Evolutionary conservation across 2,888 invertebrate genomes (phyloP).

Genomic region (Margaritifera margaritifera): DNA sequence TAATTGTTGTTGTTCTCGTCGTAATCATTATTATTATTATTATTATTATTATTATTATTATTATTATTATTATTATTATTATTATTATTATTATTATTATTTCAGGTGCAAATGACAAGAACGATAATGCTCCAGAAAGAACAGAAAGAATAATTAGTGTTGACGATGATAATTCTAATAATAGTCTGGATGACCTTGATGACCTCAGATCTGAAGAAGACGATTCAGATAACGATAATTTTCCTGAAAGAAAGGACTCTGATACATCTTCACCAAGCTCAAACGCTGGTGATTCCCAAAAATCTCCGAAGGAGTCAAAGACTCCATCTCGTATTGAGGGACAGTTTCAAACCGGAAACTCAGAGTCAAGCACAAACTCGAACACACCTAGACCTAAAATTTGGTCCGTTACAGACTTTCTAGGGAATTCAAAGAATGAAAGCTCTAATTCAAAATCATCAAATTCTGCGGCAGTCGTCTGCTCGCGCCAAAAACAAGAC

Average conservation of each 20-base stretch:
- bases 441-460: conserved; percentile 26
- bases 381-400: conserved; percentile 51
- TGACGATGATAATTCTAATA: conserved; percentile 42
- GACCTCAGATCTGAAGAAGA: conserved; percentile 23
- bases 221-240: background rate
- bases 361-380: conserved; percentile 11
- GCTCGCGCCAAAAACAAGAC: conserved; percentile 24
- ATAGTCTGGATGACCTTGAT: conserved; percentile 37
- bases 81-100: too few species aligned
- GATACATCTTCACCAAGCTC: background rate
- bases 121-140: background rate
- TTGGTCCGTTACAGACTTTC: conserved; percentile 59
- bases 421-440: conserved; percentile 35
- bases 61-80: too few species aligned
- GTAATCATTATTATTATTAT: too few species aligned
- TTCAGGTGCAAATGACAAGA: too few species aligned
- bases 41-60: too few species aligned
- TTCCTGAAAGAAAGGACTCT: conserved; percentile 1
- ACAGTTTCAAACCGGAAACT: conserved; percentile 1
- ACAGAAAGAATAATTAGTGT: conserved; percentile 43
- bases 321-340: conserved; percentile 6
- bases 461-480: conserved; percentile 42
- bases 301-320: conserved; percentile 1
- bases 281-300: conserved; percentile 6
- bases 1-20: too few species aligned